phyloP scores from a whole-genome alignment of 1,140 invertebrate genomes.

The Zelostemma sp. region DNA sequence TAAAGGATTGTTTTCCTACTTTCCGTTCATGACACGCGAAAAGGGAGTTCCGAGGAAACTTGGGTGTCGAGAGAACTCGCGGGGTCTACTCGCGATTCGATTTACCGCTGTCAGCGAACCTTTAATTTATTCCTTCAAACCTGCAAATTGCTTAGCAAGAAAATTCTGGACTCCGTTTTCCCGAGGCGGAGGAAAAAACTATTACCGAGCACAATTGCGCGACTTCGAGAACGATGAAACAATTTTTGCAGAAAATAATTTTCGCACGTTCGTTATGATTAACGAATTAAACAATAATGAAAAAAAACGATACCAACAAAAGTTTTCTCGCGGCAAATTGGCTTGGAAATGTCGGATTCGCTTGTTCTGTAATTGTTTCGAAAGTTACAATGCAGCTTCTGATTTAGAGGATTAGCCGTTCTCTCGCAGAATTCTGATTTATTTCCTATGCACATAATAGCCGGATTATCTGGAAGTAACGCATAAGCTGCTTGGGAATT shows the following conservation, averaged over 20 bases:
- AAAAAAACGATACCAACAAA: too few relatives aligned
- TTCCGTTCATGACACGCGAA: slow-evolving; percentile 2
- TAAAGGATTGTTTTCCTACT: slow-evolving; percentile 12
- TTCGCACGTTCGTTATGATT: too few relatives aligned
- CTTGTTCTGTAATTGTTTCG: slow-evolving; percentile 1
- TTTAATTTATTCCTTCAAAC: slow-evolving; percentile 10
- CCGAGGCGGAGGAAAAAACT: too few relatives aligned
- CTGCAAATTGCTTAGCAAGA: slow-evolving; percentile 7
- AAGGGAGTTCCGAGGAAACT: slow-evolving; percentile 1
- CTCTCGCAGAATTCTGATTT: not conserved
- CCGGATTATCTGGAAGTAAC: slow-evolving; percentile 10
- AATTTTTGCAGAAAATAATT: not conserved
- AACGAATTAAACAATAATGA: too few relatives aligned
- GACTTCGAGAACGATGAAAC: too few relatives aligned
- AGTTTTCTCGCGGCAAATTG: too few relatives aligned
- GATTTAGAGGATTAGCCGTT: slow-evolving; percentile 8
- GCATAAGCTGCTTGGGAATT: slow-evolving; percentile 1
- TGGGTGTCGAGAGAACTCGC: not conserved
- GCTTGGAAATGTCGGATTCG: not conserved
- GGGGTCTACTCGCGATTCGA: slow-evolving; percentile 9
- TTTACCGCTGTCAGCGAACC: slow-evolving; percentile 7
- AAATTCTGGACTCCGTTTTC: not conserved
- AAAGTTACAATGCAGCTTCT: not conserved
- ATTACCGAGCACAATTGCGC: too few relatives aligned
- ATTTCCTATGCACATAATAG: not conserved